These are phyloP conservation scores for Platyura marginata DNA, from an alignment of 1,140 invertebrate genomes.

Conservation along the genomic window DNA sequence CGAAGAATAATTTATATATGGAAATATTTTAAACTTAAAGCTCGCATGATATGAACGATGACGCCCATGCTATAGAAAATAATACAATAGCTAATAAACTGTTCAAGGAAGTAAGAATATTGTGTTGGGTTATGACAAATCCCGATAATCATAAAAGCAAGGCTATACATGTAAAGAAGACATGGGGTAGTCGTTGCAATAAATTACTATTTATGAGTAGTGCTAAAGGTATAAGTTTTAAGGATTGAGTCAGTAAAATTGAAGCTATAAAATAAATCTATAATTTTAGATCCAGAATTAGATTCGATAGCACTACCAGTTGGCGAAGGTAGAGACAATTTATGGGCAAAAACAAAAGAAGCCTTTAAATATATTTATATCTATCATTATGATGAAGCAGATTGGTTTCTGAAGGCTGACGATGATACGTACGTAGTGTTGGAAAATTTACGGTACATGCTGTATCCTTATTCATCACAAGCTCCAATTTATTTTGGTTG, in stretches of 20 bases:
- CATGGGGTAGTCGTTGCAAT: slow-evolving; percentile 90
- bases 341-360: slow-evolving; percentile 94
- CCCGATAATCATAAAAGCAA: slow-evolving; percentile 78
- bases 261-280: neutral
- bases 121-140: slow-evolving; percentile 94
- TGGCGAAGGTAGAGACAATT: slow-evolving; percentile 67
- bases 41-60: too few species aligned
- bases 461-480: slow-evolving; percentile 46
- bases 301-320: slow-evolving; percentile 56
- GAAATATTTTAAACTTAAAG: too few species aligned
- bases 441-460: slow-evolving; percentile 80
- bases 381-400: slow-evolving; percentile 60
- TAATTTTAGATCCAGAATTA: slow-evolving; percentile 38
- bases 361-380: slow-evolving; percentile 80
- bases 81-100: too few species aligned
- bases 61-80: too few species aligned
- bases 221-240: slow-evolving; percentile 31
- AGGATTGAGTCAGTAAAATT: neutral
- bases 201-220: slow-evolving; percentile 79
- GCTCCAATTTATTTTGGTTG: slow-evolving; percentile 78
- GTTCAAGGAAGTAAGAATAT: slow-evolving; percentile 64
- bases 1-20: too few species aligned
- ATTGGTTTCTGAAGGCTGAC: slow-evolving; percentile 72
- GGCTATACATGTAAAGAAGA: slow-evolving; percentile 81
- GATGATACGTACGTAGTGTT: slow-evolving; percentile 60